Conservation (phyloP, 2,888 invertebrate genomes). For the Gisinianus flammeolus region DNA sequence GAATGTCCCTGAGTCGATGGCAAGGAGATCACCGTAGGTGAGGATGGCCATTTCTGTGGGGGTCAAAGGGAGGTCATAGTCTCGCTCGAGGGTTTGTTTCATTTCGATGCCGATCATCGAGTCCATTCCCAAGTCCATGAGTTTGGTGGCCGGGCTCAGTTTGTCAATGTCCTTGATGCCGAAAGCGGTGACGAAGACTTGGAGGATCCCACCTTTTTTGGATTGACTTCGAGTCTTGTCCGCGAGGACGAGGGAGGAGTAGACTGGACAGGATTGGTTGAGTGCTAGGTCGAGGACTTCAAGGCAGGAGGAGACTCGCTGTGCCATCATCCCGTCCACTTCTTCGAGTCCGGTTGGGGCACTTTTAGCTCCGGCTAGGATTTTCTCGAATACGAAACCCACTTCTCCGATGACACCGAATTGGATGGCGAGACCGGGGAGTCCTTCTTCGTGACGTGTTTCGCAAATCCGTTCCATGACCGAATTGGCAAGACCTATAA, state of each 20-base stretch:
- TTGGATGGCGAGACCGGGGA: slow-evolving; percentile 82
- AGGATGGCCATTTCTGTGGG: slow-evolving; percentile 77
- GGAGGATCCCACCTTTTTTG: neutral
- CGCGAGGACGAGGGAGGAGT: slow-evolving; percentile 14
- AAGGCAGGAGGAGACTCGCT: slow-evolving; percentile 82
- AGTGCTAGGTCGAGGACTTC: slow-evolving; percentile 69
- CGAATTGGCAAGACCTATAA: slow-evolving; percentile 87
- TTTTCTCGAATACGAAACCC: slow-evolving; percentile 66
- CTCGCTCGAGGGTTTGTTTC: slow-evolving; percentile 86
- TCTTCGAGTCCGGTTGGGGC: slow-evolving; percentile 66
- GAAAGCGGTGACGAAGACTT: neutral
- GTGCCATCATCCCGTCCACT: slow-evolving; percentile 89
- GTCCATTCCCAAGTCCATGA: no score
- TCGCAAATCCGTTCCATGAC: slow-evolving; percentile 89
- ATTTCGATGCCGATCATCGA: no score
- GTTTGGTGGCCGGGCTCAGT: slow-evolving; percentile 62
- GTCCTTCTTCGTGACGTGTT: slow-evolving; percentile 70
- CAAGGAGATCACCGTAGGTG: no score
- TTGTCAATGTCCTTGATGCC: slow-evolving; percentile 19
- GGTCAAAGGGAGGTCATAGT: slow-evolving; percentile 84
- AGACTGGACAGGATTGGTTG: no score
- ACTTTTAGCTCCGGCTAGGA: slow-evolving; percentile 57
- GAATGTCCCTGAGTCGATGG: slow-evolving; percentile 30
- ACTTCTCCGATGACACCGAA: slow-evolving; percentile 70
- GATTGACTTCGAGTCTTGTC: neutral